Evolutionary conservation across 2,113 vertebrate species (phyloP).

Genomic region (Fukomys damarensis): DNA sequence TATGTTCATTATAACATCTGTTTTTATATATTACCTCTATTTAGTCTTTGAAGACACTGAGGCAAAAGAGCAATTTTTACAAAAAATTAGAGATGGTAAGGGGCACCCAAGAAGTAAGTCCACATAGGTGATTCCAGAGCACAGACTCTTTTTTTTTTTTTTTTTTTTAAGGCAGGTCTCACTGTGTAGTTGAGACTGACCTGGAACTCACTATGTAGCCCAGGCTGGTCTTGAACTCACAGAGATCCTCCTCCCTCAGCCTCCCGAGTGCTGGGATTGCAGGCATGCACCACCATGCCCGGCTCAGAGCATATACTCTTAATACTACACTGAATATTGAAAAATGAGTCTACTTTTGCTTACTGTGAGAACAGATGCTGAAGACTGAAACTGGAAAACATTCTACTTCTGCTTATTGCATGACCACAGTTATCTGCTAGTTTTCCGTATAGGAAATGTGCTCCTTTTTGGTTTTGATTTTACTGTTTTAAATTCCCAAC

Average conservation of each 20-base stretch:
- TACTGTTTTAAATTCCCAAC: not conserved
- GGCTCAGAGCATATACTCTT: not conserved
- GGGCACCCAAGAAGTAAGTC: not conserved
- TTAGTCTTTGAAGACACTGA: not conserved
- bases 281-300: too few relatives aligned
- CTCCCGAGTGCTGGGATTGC: too few relatives aligned
- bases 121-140: not conserved
- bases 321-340: not conserved
- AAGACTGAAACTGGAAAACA: conserved; percentile 23
- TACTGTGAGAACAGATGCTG: not conserved
- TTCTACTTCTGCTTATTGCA: not conserved
- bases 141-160: not conserved
- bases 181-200: too few relatives aligned
- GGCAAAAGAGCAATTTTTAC: not conserved
- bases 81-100: not conserved
- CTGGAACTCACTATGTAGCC: too few relatives aligned
- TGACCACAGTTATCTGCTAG: not conserved
- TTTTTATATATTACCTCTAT: not conserved
- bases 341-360: not conserved
- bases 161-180: too few relatives aligned
- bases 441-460: not conserved
- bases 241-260: too few relatives aligned
- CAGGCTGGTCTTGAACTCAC: too few relatives aligned
- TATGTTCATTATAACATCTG: too few relatives aligned
- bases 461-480: not conserved